Evolutionary conservation across 2,113 vertebrate genomes (phyloP), one percentile per base, ranked within the genome.

Genomic region (Vireo altiloquus): DNA sequence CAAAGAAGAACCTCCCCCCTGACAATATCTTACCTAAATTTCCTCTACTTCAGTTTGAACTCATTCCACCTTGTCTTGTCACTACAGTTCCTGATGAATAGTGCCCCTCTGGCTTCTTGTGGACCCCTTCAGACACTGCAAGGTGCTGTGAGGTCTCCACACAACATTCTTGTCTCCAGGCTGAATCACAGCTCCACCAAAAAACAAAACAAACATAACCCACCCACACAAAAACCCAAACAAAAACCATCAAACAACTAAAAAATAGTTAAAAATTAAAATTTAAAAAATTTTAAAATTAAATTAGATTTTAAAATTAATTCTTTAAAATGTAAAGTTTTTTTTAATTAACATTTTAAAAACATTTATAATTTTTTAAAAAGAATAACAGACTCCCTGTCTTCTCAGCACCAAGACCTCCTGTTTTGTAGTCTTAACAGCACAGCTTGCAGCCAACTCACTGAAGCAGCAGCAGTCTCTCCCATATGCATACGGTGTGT

Each of bases 401-500:
- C 25, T 72, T 60, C 44, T 42, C 53, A 46, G 44, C 46, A 85
- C 25, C 15, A 82, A 85, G 74, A 5, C 14, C 9, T 21, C 39
- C 27, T 24, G 3, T 9, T 79, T 18, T 27, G 13, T 11, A 25
- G 4, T 27, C 39, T 53, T 59, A 53, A 30, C 14, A 77, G 46
- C 50, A 40, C 11, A 40, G 25, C 40, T 57, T 64, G n/a, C 66
- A 71, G 57, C 15, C 8, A 1, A 15, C 13, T 35, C 46, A 35
- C 27, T 27, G 13, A 4, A n/a, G 81, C n/a, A 77, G 30, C 37
- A 44, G 59, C 19, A 60, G 9, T 22, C 9, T 86, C n/a, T 74
- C 65, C 2, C 39, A 23, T 7, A 40, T 1, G 10, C 33, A 46
- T 10, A 16, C 6, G 1, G 1, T 6, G 17, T 44, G 35, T 59